phyloP scores from a whole-genome alignment of 2,888 invertebrate genomes.

The Arctia plantaginis region DNA sequence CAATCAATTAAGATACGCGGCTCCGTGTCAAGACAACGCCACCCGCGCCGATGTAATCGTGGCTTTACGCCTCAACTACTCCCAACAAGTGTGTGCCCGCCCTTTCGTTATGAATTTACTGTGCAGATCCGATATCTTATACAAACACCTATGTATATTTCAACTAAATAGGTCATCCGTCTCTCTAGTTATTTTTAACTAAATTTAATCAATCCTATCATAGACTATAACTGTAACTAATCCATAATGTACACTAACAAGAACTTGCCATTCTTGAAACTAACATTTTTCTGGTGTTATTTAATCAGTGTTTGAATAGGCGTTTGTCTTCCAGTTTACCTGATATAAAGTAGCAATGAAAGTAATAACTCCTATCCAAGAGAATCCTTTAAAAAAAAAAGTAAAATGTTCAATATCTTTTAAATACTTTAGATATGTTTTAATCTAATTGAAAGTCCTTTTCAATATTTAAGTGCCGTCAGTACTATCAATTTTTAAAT shows the following conservation, averaged over 20 bases:
- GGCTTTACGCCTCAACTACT: constrained; percentile 60
- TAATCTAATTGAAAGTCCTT: too few species aligned
- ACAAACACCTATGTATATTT: neutral
- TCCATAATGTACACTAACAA: neutral
- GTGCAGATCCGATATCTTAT: neutral
- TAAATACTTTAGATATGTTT: too few species aligned
- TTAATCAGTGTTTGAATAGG: too few species aligned
- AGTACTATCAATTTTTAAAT: too few species aligned
- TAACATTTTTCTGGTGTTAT: too few species aligned
- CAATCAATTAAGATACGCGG: constrained; percentile 66
- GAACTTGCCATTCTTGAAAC: too few species aligned
- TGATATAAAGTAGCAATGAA: too few species aligned
- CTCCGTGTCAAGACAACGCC: constrained; percentile 54
- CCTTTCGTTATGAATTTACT: constrained; percentile 41
- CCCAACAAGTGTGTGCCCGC: constrained; percentile 48
- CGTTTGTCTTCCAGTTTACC: too few species aligned
- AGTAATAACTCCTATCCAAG: too few species aligned
- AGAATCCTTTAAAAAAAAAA: too few species aligned
- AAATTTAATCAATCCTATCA: constrained; percentile 12
- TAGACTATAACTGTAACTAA: neutral
- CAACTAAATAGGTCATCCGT: constrained; percentile 1
- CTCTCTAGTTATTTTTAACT: neutral
- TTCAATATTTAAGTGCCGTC: too few species aligned
- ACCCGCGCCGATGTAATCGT: constrained; percentile 57
- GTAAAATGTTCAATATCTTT: too few species aligned